A percentile compares a stretch with the other conserved stretches of the same genome.
Conservation (phyloP, 2,888 invertebrate species). For the Pristionchus entomophagus region DNA sequence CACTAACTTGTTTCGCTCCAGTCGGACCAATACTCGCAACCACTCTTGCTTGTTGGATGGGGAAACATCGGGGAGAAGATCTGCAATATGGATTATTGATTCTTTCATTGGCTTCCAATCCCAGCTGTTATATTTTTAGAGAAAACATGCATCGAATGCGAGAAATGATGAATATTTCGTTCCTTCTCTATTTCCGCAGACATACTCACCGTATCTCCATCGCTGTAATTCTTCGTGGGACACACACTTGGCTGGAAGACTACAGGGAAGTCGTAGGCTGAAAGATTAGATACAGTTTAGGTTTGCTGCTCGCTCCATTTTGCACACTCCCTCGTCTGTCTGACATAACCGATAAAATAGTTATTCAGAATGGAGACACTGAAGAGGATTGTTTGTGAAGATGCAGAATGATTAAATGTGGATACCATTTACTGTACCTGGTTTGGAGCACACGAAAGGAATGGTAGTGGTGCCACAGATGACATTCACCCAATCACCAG, state of each 20-base stretch:
- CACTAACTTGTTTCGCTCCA: conserved; percentile 10
- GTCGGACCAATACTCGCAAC: conserved; percentile 13
- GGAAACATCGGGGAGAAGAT: conserved; percentile 30
- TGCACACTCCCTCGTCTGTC: background rate
- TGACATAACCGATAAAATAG: background rate
- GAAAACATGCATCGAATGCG: background rate
- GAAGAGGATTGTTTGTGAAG: background rate
- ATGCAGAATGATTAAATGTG: too few relatives aligned
- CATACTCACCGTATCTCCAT: conserved; percentile 1
- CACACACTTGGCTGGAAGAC: background rate
- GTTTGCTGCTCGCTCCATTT: background rate
- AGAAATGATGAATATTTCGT: background rate
- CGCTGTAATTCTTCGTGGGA: background rate
- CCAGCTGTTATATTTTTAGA: background rate
- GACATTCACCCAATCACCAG: conserved; percentile 21
- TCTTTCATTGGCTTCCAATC: background rate
- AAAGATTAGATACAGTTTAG: background rate
- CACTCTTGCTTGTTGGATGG: background rate
- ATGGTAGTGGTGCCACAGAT: background rate
- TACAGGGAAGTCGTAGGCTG: background rate
- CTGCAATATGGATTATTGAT: background rate
- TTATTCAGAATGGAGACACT: background rate
- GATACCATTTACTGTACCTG: too few relatives aligned
- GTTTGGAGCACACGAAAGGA: background rate
- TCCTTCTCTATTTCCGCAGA: too few relatives aligned